phyloP scores from a whole-genome alignment of 2,888 invertebrate species.

The Adelphocoris suturalis region DNA sequence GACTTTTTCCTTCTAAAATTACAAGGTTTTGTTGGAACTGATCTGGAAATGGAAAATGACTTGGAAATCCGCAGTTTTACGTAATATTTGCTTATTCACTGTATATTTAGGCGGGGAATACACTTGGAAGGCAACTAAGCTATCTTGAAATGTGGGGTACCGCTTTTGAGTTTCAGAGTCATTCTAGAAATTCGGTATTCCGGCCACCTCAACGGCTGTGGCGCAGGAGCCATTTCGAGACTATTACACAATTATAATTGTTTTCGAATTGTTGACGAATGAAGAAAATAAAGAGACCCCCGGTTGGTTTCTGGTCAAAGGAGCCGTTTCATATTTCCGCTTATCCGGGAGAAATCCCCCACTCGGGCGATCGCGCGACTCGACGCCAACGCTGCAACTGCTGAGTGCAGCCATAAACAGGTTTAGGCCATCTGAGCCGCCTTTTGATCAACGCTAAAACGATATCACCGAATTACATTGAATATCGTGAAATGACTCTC shows the following conservation, averaged over 20 bases:
- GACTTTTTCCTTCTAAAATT: too few relatives aligned
- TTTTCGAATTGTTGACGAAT: slow-evolving; percentile 23
- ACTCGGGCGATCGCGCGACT: not conserved
- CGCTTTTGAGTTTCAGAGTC: too few relatives aligned
- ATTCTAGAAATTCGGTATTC: too few relatives aligned
- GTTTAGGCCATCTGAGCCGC: not conserved
- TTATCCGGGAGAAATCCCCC: not conserved
- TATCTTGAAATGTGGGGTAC: too few relatives aligned
- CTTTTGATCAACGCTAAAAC: not conserved
- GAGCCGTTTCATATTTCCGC: slow-evolving; percentile 39
- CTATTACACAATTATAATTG: slow-evolving; percentile 35
- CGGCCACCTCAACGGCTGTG: not conserved
- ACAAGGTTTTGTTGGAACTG: too few relatives aligned
- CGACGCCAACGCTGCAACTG: slow-evolving; percentile 13
- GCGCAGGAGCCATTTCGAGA: not conserved
- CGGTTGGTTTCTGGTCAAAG: slow-evolving; percentile 20
- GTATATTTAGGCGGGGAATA: too few relatives aligned
- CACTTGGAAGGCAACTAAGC: too few relatives aligned
- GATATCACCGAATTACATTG: not conserved
- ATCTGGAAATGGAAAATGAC: too few relatives aligned
- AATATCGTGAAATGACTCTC: not conserved
- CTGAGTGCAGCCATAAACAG: not conserved
- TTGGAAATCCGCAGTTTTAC: too few relatives aligned
- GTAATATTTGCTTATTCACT: too few relatives aligned
- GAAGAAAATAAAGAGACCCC: not conserved